Conservation (phyloP, 2,797 vertebrate genomes). For the Cirrhinus molitorella region DNA sequence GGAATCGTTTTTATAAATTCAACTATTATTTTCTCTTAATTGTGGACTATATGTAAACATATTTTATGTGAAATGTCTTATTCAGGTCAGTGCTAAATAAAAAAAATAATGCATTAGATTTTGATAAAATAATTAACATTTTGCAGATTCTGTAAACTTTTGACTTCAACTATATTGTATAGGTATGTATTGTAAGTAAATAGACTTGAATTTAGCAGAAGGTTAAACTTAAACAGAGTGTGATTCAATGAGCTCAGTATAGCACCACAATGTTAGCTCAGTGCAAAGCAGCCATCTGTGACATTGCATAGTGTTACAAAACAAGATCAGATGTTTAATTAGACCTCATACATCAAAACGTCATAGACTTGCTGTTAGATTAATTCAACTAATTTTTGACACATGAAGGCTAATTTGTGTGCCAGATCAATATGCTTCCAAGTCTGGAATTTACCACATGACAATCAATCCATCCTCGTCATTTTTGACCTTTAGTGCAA, state of each 20-base stretch:
- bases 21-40: too few relatives aligned
- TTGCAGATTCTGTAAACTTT: too few relatives aligned
- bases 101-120: too few relatives aligned
- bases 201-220: background rate
- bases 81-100: too few relatives aligned
- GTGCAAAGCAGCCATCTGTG: background rate
- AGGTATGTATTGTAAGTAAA: too few relatives aligned
- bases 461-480: background rate
- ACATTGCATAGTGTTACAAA: background rate
- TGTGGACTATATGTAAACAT: too few relatives aligned
- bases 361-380: background rate
- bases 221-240: background rate
- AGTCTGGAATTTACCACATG: constrained; percentile 10
- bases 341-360: background rate
- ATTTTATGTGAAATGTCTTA: too few relatives aligned
- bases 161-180: too few relatives aligned
- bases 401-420: background rate
- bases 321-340: constrained; percentile 6
- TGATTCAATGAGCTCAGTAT: background rate
- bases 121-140: too few relatives aligned
- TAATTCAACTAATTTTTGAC: background rate
- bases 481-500: constrained; percentile 19
- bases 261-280: background rate
- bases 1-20: too few relatives aligned
- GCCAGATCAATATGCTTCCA: constrained; percentile 1